phyloP scores from a whole-genome alignment of 2,888 invertebrate genomes.

The Drosophila engyochracea region DNA sequence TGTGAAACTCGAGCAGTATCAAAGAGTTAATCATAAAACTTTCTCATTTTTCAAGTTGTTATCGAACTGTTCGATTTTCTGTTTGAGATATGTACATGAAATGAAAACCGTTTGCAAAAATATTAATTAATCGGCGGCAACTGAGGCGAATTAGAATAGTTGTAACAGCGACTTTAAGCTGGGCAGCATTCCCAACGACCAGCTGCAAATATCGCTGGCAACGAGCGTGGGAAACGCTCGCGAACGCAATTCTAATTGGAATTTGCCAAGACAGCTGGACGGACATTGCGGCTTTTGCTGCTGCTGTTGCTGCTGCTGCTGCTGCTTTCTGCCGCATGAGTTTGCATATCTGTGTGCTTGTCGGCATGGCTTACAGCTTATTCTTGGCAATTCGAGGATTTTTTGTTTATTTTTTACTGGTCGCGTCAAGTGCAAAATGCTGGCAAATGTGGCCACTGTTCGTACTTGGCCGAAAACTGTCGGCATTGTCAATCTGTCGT shows the following conservation, averaged over 20 bases:
- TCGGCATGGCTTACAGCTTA: slow-evolving; percentile 5
- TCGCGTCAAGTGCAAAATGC: slow-evolving; percentile 44
- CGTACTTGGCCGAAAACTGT: slow-evolving; percentile 12
- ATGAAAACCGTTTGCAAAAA: background rate
- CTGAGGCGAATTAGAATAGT: slow-evolving; percentile 66
- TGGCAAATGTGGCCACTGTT: slow-evolving; percentile 22
- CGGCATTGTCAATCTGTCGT: slow-evolving; percentile 37
- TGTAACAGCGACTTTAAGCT: slow-evolving; percentile 42
- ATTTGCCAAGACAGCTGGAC: slow-evolving; percentile 41
- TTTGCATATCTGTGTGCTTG: slow-evolving; percentile 47
- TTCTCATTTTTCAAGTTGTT: background rate
- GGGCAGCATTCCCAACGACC: slow-evolving; percentile 49
- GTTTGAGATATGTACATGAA: background rate
- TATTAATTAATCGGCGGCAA: slow-evolving; percentile 62
- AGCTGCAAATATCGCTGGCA: slow-evolving; percentile 39
- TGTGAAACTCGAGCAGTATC: background rate
- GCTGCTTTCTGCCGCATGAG: slow-evolving; percentile 35
- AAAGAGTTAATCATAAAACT: background rate
- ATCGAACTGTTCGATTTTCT: background rate
- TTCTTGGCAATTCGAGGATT: slow-evolving; percentile 14
- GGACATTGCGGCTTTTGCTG: slow-evolving; percentile 10
- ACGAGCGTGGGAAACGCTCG: slow-evolving; percentile 53
- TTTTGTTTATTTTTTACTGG: background rate
- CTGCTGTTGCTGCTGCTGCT: background rate
- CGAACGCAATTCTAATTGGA: slow-evolving; percentile 28